Base-by-base conservation (phyloP, 1,140 invertebrate genomes). In the Drosophila athabasca region DNA sequence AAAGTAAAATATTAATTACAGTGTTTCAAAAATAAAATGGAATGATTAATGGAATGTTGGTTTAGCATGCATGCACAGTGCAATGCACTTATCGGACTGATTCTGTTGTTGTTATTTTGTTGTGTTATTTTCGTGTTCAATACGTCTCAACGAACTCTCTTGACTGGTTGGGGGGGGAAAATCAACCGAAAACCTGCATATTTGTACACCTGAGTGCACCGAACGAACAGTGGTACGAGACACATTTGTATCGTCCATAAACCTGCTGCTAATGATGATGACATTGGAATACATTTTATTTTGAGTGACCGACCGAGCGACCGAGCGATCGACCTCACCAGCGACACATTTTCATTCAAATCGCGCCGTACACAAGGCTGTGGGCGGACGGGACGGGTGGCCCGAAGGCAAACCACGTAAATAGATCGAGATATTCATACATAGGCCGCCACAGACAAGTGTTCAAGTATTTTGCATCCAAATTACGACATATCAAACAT, bases 131-230 rank as follows among this genome's bases (percentile, higher is more conserved):
- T 59, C 43, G 45, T 69, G 76, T 65, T 71, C 78, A 78, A 78
- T 82, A 78, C 83, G 79, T 83, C 79, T 69, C 35, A 88, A 89
- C 79, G 84, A 88, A 72, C 84, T 89, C 83, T 83, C 26, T 51
- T 31, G 43, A n/a, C 54, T 8, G 29, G 0, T 5, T 5, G 4
- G 24, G 4, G 48, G 52, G 6, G 31, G 51, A 19, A 49, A 59
- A 41, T 46, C 13, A 52, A 51, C n/a, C 35, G 11, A 39, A 39
- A 39, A 69, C 45, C 62, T 62, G 77, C 45, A 73, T 4, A 13
- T 13, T 39, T 39, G 13, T 39, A 39, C 35, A 39, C 35, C 35
- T 39, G 35, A 5, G 11, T 5, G 35, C 11, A 39, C 1, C 35
- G 35, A 13, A 5, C 35, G 31, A 35, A 39, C 54, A 67, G 50